These are phyloP conservation scores for Galeruca laticollis DNA, from an alignment of 2,888 invertebrate genomes.

Conservation along the genomic window DNA sequence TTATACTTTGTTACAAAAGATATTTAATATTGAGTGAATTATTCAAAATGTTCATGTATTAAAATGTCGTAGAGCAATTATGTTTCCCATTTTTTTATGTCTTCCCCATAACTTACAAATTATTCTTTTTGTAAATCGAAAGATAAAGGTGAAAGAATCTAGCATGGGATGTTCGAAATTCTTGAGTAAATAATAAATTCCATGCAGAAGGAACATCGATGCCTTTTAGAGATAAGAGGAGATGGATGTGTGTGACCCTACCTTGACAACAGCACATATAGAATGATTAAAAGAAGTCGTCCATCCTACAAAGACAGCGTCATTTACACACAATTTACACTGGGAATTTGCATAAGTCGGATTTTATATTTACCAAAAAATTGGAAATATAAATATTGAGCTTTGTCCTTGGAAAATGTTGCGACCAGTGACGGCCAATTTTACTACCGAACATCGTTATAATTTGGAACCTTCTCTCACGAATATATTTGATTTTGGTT, in stretches of 20 bases:
- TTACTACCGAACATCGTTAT: too few relatives aligned
- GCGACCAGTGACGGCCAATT: too few relatives aligned
- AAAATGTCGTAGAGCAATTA: too few relatives aligned
- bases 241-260: constrained; percentile 36
- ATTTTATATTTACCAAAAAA: too few relatives aligned
- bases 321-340: background rate
- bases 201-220: constrained; percentile 34
- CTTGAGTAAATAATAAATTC: constrained; percentile 37
- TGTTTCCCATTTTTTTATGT: too few relatives aligned
- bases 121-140: background rate
- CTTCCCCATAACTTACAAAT: background rate
- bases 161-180: constrained; percentile 28
- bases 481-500: too few relatives aligned
- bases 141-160: constrained; percentile 3
- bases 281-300: constrained; percentile 18
- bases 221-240: constrained; percentile 31
- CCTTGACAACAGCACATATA: constrained; percentile 27
- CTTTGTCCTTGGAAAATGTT: too few relatives aligned
- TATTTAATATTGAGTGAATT: too few relatives aligned
- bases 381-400: background rate
- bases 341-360: background rate
- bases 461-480: too few relatives aligned
- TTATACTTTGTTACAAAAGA: too few relatives aligned
- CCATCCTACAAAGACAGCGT: constrained; percentile 8
- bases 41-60: too few relatives aligned